Evolutionary conservation across 1,140 invertebrate species (phyloP).

Genomic region (Pygmarrhopalites habei): DNA sequence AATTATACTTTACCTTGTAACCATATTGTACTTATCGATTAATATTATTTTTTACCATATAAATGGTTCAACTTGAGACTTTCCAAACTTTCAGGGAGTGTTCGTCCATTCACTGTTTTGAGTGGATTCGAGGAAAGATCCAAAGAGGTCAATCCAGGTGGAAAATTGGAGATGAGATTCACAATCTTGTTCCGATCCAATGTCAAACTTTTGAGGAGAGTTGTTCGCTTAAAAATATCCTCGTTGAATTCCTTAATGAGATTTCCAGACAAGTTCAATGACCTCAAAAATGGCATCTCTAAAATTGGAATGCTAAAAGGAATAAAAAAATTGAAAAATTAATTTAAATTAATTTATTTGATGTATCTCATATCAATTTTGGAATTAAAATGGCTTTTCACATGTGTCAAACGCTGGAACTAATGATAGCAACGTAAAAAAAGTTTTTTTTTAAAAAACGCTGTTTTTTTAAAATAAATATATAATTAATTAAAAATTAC

Average conservation of each 20-base stretch:
- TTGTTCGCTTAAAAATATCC: slow-evolving; percentile 65
- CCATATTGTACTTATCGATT: too few relatives aligned
- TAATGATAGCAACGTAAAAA: too few relatives aligned
- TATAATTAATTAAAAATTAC: too few relatives aligned
- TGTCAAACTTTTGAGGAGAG: slow-evolving; percentile 67
- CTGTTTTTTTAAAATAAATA: too few relatives aligned
- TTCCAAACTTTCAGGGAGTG: slow-evolving; percentile 48
- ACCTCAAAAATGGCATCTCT: slow-evolving; percentile 77
- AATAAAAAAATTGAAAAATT: too few relatives aligned
- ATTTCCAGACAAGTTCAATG: slow-evolving; percentile 72
- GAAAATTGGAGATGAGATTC: slow-evolving; percentile 47
- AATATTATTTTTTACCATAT: too few relatives aligned
- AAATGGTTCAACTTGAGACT: slow-evolving; percentile 60
- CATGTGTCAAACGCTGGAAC: too few relatives aligned
- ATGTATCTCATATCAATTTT: too few relatives aligned
- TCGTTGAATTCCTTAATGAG: slow-evolving; percentile 58
- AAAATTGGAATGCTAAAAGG: slow-evolving; percentile 50
- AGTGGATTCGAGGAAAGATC: slow-evolving; percentile 77
- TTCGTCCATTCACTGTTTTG: slow-evolving; percentile 36
- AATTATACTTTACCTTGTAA: too few relatives aligned
- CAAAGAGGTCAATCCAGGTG: slow-evolving; percentile 51
- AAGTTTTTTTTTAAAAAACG: too few relatives aligned
- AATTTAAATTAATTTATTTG: too few relatives aligned
- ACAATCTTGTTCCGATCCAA: slow-evolving; percentile 64
- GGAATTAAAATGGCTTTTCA: too few relatives aligned